These are phyloP conservation scores for Limnodromus scolopaceus DNA, from an alignment of 2,797 vertebrate genomes.

Conservation along the genomic window DNA sequence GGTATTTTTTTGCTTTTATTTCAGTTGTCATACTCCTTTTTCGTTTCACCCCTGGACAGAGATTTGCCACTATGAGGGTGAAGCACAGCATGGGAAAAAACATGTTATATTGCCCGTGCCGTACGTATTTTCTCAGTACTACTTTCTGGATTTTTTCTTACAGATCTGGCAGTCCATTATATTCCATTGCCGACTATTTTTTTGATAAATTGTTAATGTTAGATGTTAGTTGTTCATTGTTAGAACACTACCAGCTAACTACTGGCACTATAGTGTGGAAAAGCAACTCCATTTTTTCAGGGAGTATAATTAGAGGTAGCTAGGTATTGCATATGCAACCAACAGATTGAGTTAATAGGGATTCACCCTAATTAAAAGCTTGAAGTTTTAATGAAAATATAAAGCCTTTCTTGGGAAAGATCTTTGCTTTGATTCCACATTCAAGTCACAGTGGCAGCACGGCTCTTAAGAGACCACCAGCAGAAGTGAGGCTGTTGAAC, in stretches of 20 bases:
- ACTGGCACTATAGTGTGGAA: not conserved
- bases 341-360: not conserved
- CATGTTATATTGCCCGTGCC: rapidly evolving
- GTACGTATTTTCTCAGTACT: not conserved
- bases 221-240: not conserved
- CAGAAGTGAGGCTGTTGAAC: not conserved
- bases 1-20: not conserved
- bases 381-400: not conserved
- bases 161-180: not conserved
- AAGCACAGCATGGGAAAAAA: not conserved
- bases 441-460: not conserved
- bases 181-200: not conserved
- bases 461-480: not conserved
- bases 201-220: not conserved
- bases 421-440: conserved; percentile 24
- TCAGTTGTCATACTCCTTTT: not conserved
- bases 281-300: not conserved
- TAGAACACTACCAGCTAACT: not conserved
- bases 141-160: not conserved
- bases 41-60: not conserved
- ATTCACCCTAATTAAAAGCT: conserved; percentile 35
- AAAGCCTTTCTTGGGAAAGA: conserved; percentile 9
- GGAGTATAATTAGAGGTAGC: not conserved
- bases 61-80: not conserved
- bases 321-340: not conserved